phyloP scores from a whole-genome alignment of 2,113 vertebrate genomes.

The Motacilla alba region DNA sequence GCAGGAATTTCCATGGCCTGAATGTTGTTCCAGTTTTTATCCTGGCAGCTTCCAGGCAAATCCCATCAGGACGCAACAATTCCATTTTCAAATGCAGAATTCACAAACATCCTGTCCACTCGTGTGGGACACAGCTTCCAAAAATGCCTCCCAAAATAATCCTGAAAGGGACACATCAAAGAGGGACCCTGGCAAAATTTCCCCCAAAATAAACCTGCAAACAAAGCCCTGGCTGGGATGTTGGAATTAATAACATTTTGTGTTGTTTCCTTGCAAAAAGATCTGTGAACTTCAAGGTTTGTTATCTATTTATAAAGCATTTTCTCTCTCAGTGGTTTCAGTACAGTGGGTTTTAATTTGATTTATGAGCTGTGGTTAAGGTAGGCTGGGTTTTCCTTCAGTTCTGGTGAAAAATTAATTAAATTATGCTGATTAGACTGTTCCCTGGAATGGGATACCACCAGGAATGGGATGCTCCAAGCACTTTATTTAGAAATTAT shows the following conservation, averaged over 20 bases:
- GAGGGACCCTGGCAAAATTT: background rate
- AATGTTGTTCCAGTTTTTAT: background rate
- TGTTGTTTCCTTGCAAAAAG: background rate
- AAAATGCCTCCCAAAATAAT: background rate
- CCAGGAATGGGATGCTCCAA: background rate
- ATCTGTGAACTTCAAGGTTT: background rate
- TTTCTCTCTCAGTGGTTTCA: background rate
- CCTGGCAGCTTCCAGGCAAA: background rate
- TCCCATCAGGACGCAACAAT: background rate
- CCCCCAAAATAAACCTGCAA: background rate
- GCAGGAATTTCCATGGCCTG: background rate
- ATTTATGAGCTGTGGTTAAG: background rate
- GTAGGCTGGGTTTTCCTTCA: background rate
- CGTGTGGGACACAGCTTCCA: background rate
- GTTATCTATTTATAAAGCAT: background rate
- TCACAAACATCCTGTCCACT: constrained; percentile 24
- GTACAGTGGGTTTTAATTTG: background rate
- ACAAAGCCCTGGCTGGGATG: background rate
- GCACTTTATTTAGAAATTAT: background rate
- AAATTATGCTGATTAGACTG: background rate
- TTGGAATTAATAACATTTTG: background rate
- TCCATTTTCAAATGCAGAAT: constrained; percentile 1
- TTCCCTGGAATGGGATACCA: background rate
- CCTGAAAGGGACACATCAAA: background rate
- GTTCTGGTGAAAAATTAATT: background rate